phyloP scores from a whole-genome alignment of 1,140 invertebrate species.

The Dreissena rostriformis region DNA sequence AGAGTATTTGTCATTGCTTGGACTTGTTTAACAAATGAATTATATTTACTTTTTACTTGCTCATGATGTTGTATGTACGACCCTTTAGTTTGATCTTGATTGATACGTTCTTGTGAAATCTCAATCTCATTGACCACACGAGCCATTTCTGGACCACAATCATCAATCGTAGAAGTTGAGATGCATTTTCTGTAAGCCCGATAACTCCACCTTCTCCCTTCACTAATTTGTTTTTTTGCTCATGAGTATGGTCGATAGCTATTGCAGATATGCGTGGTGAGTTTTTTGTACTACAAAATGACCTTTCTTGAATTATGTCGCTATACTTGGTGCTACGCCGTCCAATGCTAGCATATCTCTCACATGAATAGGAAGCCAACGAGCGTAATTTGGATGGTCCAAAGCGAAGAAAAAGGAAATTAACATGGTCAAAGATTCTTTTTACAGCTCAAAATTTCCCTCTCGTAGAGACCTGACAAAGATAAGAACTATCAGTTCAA shows the following conservation, averaged over 20 bases:
- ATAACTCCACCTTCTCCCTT: conserved; percentile 68
- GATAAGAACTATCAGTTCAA: conserved; percentile 12
- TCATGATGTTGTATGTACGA: too few species aligned
- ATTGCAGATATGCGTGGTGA: conserved; percentile 48
- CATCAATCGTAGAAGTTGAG: too few species aligned
- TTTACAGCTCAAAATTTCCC: conserved; percentile 11
- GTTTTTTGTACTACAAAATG: conserved; percentile 23
- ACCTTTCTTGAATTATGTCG: neutral
- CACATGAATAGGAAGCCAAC: conserved; percentile 56
- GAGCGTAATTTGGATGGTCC: conserved; percentile 47
- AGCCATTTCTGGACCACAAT: too few species aligned
- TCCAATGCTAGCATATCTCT: conserved; percentile 23
- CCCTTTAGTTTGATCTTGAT: too few species aligned
- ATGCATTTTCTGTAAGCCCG: conserved; percentile 30
- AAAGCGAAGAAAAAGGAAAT: conserved; percentile 39
- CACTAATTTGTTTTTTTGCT: conserved; percentile 60
- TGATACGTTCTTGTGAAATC: too few species aligned
- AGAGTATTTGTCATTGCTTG: conserved; percentile 1
- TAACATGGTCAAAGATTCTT: neutral
- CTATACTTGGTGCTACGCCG: neutral
- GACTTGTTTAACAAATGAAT: conserved; percentile 18
- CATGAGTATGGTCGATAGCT: conserved; percentile 69
- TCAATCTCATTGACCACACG: too few species aligned
- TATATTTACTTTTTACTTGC: too few species aligned
- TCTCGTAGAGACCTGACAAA: neutral